These are phyloP conservation scores for Pilophorus perplexus DNA, from an alignment of 2,888 invertebrate genomes.

Conservation along the genomic window DNA sequence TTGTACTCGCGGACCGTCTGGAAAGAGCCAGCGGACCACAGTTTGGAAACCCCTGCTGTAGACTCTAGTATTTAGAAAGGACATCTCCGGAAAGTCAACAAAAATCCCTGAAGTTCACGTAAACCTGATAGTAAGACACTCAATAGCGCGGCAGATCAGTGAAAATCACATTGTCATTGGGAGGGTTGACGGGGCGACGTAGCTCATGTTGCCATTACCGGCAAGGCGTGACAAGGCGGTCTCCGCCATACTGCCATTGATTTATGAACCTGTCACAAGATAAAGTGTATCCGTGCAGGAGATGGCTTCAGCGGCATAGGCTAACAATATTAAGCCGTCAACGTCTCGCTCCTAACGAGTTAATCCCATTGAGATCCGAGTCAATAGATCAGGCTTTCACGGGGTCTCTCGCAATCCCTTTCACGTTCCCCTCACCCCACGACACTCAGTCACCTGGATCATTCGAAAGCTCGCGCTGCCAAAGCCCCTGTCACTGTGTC, in stretches of 20 bases:
- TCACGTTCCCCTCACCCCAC: no score
- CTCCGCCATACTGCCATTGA: conserved; percentile 22
- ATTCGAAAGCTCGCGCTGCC: not conserved
- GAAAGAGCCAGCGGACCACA: no score
- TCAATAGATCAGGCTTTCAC: conserved; percentile 26
- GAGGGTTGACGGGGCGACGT: not conserved
- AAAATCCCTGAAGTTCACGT: no score
- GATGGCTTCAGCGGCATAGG: conserved; percentile 14
- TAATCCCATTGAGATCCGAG: conserved; percentile 38
- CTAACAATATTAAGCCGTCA: conserved; percentile 39
- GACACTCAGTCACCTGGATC: no score
- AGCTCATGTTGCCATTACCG: conserved; percentile 37
- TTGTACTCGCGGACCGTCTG: no score
- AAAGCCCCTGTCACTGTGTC: not conserved
- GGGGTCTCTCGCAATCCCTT: not conserved
- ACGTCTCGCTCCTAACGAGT: conserved; percentile 31
- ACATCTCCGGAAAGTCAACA: no score
- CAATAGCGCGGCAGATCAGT: no score
- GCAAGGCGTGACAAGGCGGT: conserved; percentile 21
- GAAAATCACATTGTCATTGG: conserved; percentile 2
- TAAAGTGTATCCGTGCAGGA: conserved; percentile 32
- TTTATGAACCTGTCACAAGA: conserved; percentile 34
- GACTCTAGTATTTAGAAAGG: no score
- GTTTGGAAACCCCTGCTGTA: no score
- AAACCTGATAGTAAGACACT: no score